phyloP scores from a whole-genome alignment of 2,797 vertebrate genomes.

The Dryobates pubescens region DNA sequence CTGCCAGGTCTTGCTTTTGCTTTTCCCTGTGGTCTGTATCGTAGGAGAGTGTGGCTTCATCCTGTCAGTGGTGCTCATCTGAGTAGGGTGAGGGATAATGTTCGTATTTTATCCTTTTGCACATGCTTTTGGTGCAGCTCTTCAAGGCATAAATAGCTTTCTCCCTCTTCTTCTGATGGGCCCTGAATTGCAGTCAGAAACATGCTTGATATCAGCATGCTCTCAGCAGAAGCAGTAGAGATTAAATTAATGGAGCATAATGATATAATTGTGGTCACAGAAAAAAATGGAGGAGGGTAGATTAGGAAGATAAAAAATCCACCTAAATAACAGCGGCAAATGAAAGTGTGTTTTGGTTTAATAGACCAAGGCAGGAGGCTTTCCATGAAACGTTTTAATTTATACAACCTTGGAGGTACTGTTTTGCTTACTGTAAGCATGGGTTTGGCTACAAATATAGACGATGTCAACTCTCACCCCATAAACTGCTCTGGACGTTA shows the following conservation, averaged over 20 bases:
- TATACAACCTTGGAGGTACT: not conserved
- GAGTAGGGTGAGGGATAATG: accelerated
- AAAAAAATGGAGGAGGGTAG: not conserved
- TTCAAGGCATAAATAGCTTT: not conserved
- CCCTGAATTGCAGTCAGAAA: not conserved
- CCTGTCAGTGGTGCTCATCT: accelerated
- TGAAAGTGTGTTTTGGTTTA: not conserved
- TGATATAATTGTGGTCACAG: not conserved
- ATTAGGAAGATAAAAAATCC: not conserved
- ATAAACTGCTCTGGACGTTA: not conserved
- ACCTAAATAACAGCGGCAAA: not conserved
- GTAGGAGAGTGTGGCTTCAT: not conserved
- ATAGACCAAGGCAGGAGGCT: not conserved
- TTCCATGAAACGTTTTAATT: not conserved
- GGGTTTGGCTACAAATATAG: not conserved
- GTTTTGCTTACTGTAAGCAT: not conserved
- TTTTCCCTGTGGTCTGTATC: not conserved
- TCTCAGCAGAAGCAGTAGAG: accelerated
- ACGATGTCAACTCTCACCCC: not conserved
- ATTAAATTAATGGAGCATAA: not conserved
- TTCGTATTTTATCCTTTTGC: not conserved
- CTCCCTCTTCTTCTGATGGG: not conserved
- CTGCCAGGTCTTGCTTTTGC: not conserved
- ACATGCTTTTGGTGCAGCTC: not conserved
- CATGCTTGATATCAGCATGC: not conserved